A percentile compares a stretch with the other conserved stretches of the same genome.
Conservation (phyloP, 2,888 invertebrate genomes). For the Folsomia manolachei region DNA sequence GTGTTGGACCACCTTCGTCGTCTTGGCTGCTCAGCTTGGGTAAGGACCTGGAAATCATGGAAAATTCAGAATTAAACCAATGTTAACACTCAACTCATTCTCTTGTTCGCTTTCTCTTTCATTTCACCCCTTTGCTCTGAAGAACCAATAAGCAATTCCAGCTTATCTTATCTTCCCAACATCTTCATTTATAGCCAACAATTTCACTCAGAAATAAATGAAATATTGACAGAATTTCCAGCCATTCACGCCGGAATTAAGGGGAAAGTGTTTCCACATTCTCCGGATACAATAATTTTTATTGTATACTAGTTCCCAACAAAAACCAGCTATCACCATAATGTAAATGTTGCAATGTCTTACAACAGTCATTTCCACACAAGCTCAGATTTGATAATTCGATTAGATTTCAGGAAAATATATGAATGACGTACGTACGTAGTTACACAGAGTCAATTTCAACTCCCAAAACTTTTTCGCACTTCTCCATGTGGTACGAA, state of each 20-base stretch:
- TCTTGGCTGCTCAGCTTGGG: conserved; percentile 93
- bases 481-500: too few species aligned
- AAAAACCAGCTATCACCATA: not conserved
- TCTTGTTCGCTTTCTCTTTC: too few species aligned
- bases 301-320: too few species aligned
- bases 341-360: not conserved
- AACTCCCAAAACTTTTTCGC: too few species aligned
- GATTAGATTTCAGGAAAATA: too few species aligned
- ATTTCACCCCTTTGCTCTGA: not conserved
- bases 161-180: not conserved
- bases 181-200: not conserved
- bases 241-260: not conserved
- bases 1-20: conserved; percentile 85
- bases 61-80: not conserved
- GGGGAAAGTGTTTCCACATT: not conserved
- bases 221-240: not conserved
- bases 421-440: too few species aligned
- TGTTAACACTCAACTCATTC: too few species aligned
- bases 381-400: too few species aligned
- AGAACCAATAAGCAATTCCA: not conserved
- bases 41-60: conserved; percentile 75
- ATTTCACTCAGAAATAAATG: not conserved
- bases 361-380: not conserved
- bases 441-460: too few species aligned
- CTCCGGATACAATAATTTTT: not conserved